phyloP scores from a whole-genome alignment of 2,888 invertebrate species.

The Drosophila picticornis region DNA sequence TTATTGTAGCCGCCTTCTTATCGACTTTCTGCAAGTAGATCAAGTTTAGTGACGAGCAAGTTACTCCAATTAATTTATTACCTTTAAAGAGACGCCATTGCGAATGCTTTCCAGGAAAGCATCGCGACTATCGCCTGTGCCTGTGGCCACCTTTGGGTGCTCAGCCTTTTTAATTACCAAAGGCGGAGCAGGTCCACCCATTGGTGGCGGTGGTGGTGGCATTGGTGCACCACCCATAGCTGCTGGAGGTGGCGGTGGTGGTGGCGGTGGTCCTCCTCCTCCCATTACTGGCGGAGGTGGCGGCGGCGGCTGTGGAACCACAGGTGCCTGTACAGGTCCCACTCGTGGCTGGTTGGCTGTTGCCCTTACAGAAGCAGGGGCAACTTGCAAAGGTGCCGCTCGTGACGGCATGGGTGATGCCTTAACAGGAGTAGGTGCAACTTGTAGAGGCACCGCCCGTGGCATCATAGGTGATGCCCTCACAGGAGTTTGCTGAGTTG shows the following conservation, averaged over 20 bases:
- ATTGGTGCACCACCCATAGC: constrained; percentile 41
- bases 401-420: neutral
- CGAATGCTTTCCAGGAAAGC: constrained; percentile 80
- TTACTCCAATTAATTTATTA: constrained; percentile 14
- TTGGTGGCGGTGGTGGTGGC: constrained; percentile 51
- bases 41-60: neutral
- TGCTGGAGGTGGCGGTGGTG: constrained; percentile 45
- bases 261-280: neutral
- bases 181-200: constrained; percentile 16
- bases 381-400: neutral
- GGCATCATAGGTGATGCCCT: constrained; percentile 11
- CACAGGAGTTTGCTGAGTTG: constrained; percentile 16
- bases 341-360: constrained; percentile 16
- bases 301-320: neutral
- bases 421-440: neutral
- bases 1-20: constrained; percentile 77
- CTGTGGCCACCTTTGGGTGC: constrained; percentile 29
- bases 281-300: neutral
- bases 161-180: constrained; percentile 38
- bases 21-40: constrained; percentile 71
- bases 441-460: constrained; percentile 11
- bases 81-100: constrained; percentile 75
- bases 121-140: constrained; percentile 54
- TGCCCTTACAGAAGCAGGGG: constrained; percentile 8
- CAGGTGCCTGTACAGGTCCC: neutral